These are phyloP conservation scores for Phragmatobia fuliginosa DNA, from an alignment of 2,888 invertebrate genomes.

Conservation along the genomic window DNA sequence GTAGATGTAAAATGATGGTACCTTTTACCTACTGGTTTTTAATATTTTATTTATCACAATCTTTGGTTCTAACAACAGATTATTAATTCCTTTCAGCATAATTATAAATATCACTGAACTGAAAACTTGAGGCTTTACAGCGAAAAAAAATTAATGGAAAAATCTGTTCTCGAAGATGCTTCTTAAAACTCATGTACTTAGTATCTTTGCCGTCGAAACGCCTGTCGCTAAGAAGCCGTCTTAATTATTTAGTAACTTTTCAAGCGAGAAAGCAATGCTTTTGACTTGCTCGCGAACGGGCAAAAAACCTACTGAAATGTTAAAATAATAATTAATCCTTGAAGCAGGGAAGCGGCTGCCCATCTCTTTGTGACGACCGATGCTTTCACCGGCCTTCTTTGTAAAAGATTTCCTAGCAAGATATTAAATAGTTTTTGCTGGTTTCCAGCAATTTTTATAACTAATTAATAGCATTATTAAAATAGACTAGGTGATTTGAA, in stretches of 20 bases:
- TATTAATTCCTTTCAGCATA: conserved; percentile 4
- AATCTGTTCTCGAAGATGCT: conserved; percentile 42
- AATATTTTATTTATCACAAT: background rate
- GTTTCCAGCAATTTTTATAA: conserved; percentile 73
- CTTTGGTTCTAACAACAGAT: background rate
- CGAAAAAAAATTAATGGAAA: conserved; percentile 53
- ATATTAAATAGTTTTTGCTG: conserved; percentile 85
- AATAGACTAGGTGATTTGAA: background rate
- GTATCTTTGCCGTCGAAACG: conserved; percentile 68
- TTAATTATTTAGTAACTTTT: conserved; percentile 86
- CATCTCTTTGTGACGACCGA: conserved; percentile 71
- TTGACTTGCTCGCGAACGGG: conserved; percentile 79
- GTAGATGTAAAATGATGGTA: background rate
- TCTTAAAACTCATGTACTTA: conserved; percentile 71
- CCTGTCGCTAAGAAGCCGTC: conserved; percentile 77
- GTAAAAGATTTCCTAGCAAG: conserved; percentile 69
- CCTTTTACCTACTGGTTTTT: too few species aligned
- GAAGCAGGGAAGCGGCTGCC: conserved; percentile 54
- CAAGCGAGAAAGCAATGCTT: conserved; percentile 82
- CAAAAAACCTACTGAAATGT: conserved; percentile 82
- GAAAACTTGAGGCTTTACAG: conserved; percentile 22
- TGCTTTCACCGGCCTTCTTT: conserved; percentile 78
- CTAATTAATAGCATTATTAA: conserved; percentile 57
- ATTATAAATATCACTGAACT: conserved; percentile 1
- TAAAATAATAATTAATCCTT: conserved; percentile 87